Evolutionary conservation across 2,888 invertebrate genomes (phyloP), one percentile per base, ranked within the genome.

Genomic region (Acleris holmiana): DNA sequence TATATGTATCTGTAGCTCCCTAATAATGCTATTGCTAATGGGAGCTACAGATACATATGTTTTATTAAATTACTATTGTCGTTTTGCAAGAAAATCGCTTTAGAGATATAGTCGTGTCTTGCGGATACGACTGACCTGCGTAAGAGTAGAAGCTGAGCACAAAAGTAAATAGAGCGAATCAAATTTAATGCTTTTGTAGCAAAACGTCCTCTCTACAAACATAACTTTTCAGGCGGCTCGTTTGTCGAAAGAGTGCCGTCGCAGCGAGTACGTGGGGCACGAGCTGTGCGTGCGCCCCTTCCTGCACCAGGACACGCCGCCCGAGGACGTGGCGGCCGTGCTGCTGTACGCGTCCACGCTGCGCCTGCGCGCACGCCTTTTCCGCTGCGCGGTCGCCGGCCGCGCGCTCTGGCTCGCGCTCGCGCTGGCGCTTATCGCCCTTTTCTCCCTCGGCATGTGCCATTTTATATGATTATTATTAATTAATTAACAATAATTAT

Each of bases 241-340:
- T 59, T 90, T 97, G 67, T 95, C 96, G 0, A 94, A 94, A 10
- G 95, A 95, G 47, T 97, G 97, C 75, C 93, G 94, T 21, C 93
- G 93, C 71, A 94, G 96, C n/a, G 95, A 95, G 82, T 93, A 93
- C 18, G 95, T 96, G 61, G 97, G 97, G 0, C 97, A 97, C 83
- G 96, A 96, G 84, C 93, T 97, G 57, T 93, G 96, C 59, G 94
- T 95, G 15, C 93, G 96, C 1, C 97, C 97, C 0, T 97, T 96
- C 80, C 95, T 96, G 2, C 96, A 97, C 86, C 96, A 96, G 81
- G 95, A 95, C 75, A 96, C 96, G 8, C 93, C 96, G 0, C 94
- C 94, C 57, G 94, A 94, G 72, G 96, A 97, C 87, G 93, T 97
- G 72, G 95, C 95, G 75, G 95, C 96, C 0, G 94, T 97, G 66